A percentile compares a stretch with the other conserved stretches of the same genome.
Evolutionary conservation across 2,113 vertebrate genomes (phyloP).

Genomic region (Platycercus adscitus): DNA sequence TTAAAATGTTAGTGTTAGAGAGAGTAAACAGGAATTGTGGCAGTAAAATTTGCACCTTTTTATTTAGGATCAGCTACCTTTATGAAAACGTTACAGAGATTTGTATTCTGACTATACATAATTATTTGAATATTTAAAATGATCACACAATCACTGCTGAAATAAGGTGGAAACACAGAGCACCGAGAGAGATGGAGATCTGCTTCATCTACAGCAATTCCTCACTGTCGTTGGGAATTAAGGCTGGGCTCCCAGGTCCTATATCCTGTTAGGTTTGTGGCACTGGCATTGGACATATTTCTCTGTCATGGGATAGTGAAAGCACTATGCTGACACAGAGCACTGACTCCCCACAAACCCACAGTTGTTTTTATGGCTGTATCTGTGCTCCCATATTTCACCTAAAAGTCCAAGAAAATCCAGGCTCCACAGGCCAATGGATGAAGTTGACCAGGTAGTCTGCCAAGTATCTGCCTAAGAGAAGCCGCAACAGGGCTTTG

Average conservation of each 20-base stretch:
- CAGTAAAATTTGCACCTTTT: background rate
- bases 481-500: background rate
- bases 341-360: background rate
- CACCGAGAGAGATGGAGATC: background rate
- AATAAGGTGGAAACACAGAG: background rate
- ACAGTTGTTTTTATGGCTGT: background rate
- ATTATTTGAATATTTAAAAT: background rate
- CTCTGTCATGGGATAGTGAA: background rate
- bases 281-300: background rate
- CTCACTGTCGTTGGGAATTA: background rate
- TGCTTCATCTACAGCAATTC: background rate
- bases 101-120: background rate
- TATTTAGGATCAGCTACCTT: background rate
- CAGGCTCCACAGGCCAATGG: background rate
- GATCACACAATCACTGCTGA: background rate
- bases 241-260: background rate
- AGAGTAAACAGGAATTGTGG: background rate
- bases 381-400: background rate
- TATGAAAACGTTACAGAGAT: background rate
- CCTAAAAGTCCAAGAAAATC: background rate
- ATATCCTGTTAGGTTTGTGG: background rate
- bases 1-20: background rate
- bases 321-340: background rate
- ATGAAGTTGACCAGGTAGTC: background rate
- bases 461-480: background rate